Evolutionary conservation across 37 sponge, comb jelly and placozoan species (phyloP).

Genomic region (Eunapius fragilis): DNA sequence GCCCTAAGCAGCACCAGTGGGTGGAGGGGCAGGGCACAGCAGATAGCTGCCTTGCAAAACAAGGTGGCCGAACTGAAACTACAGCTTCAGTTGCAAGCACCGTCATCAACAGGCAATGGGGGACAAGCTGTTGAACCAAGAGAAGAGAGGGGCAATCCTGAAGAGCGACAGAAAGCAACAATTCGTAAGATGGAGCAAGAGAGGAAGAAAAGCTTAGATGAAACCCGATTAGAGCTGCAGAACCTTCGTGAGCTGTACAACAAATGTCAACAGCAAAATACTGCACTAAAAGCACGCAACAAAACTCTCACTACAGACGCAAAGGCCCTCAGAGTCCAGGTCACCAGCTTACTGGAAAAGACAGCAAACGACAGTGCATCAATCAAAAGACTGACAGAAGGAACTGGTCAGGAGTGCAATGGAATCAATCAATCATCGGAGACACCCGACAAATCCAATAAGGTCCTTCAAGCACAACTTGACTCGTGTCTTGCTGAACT

Average conservation of each 20-base stretch:
- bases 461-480: not conserved
- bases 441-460: not conserved
- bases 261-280: slow-evolving; percentile 44
- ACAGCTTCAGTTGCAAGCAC: not conserved
- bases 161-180: slow-evolving; percentile 44
- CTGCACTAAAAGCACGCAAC: slow-evolving; percentile 75
- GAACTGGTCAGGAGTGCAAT: not conserved
- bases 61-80: slow-evolving; percentile 54
- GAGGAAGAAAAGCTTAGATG: slow-evolving; percentile 42
- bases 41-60: slow-evolving; percentile 70
- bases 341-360: slow-evolving; percentile 12
- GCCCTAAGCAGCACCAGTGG: slow-evolving; percentile 34
- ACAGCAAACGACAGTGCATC: not conserved
- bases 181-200: slow-evolving; percentile 58
- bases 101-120: not conserved
- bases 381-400: not conserved
- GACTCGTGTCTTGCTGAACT: not conserved
- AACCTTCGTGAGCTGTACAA: slow-evolving; percentile 19
- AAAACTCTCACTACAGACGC: slow-evolving; percentile 61
- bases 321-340: slow-evolving; percentile 36
- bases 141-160: slow-evolving; percentile 1
- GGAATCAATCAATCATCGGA: not conserved
- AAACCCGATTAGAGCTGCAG: slow-evolving; percentile 41
- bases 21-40: slow-evolving; percentile 85
- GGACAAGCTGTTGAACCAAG: not conserved